These are phyloP conservation scores for Charina bottae DNA, from an alignment of 2,113 vertebrate species.

Conservation along the genomic window DNA sequence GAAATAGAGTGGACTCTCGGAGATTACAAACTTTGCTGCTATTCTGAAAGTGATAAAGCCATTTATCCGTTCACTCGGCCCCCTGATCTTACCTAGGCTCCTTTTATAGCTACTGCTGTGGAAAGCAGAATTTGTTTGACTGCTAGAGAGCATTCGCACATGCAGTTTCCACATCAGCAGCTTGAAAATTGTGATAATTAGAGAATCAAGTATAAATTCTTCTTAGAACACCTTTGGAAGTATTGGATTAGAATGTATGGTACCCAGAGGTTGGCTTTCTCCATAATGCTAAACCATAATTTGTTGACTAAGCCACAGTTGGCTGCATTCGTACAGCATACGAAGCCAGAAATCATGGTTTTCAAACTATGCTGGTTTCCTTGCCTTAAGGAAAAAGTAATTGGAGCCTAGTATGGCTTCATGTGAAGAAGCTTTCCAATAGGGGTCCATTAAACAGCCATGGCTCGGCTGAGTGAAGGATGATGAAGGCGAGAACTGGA, in stretches of 20 bases:
- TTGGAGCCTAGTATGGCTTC: not conserved
- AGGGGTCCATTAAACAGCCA: not conserved
- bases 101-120: too few species aligned
- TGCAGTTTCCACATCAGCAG: not conserved
- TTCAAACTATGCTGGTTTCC: not conserved
- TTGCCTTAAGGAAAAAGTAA: not conserved
- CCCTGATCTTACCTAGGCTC: too few species aligned
- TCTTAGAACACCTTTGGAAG: not conserved
- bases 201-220: not conserved
- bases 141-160: not conserved
- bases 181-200: not conserved
- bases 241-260: not conserved
- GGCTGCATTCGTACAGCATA: not conserved
- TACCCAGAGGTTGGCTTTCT: not conserved
- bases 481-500: not conserved
- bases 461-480: not conserved
- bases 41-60: not conserved
- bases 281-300: not conserved
- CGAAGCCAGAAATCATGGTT: not conserved
- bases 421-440: not conserved
- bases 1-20: not conserved
- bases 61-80: not conserved
- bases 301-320: not conserved
- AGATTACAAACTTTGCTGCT: not conserved
- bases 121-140: not conserved